Percentiles rank a stretch among this genome's conserved stretches.
These are phyloP conservation scores for Otolemur crassicaudatus DNA, from an alignment of 2,797 vertebrate genomes.

Conservation along the genomic window DNA sequence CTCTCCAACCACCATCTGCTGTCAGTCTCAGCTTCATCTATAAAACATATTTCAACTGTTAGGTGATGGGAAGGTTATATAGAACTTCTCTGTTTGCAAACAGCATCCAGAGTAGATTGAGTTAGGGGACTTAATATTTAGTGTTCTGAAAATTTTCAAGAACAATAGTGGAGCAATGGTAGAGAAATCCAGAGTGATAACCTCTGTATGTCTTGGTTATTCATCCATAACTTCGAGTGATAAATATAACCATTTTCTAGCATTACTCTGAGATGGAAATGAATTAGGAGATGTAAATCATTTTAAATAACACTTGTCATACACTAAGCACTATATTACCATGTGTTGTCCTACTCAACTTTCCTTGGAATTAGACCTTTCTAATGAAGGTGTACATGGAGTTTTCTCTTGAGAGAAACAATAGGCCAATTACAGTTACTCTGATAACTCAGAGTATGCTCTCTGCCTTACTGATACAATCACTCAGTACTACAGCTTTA, in stretches of 20 bases:
- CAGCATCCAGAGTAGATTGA: slow-evolving; percentile 16
- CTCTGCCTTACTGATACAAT: not conserved
- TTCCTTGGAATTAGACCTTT: not conserved
- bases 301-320: not conserved
- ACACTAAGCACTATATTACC: not conserved
- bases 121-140: not conserved
- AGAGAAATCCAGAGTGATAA: not conserved
- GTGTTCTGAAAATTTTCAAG: not conserved
- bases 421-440: not conserved
- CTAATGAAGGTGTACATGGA: not conserved
- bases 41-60: slow-evolving; percentile 71
- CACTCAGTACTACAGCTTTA: not conserved
- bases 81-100: slow-evolving; percentile 67
- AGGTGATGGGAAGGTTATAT: slow-evolving; percentile 54
- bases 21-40: slow-evolving; percentile 65
- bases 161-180: not conserved
- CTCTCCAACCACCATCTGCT: slow-evolving; percentile 71
- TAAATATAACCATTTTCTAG: not conserved
- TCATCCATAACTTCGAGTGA: not conserved
- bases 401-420: not conserved
- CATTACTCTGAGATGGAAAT: not conserved
- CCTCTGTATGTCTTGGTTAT: not conserved
- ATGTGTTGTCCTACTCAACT: not conserved
- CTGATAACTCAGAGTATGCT: not conserved
- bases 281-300: not conserved